Base-by-base conservation (phyloP, 2,888 invertebrate genomes). In the Epirrhoe tristata region DNA sequence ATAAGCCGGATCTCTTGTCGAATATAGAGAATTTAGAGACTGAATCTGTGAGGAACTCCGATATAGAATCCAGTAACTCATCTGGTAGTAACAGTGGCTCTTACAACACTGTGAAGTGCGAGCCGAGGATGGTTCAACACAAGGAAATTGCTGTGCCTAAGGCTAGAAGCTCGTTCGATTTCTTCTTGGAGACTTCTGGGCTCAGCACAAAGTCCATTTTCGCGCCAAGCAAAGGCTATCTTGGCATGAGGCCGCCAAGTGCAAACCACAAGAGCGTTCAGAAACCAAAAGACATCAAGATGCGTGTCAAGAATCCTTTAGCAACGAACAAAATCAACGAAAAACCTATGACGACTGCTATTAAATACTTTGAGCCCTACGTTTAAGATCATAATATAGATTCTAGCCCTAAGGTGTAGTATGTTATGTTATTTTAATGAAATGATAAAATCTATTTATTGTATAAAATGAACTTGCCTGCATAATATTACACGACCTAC, bases 191-290 rank as follows among this genome's bases (percentile, higher is more conserved):
- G 85, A 95, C 96, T 17, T 97, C 97, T 60, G 97, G 97, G 62
- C 94, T 97, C 69, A 97, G 96, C 87, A 96, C 96, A 72, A 97
- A 97, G 88, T 96, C 96, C 53, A 96, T 97, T 78, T 93, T 96
- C 76, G 95, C 96, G 8, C 88, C 91, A 36, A 88, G 74, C 73
- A 91, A 87, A 74, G 82, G 82, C 72, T 89, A 87, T 69, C 72
- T 90, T 16, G 88, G 88, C 52, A 73, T 90, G 75, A 85, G 96
- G 74, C 93, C 96, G 63, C 94, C 96, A 58, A 96, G 95, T 82
- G 92, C 89, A 73, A 97, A 96, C 83, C 97, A 97, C 81, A 96
- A 96, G 80, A 96, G 94, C 78, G 96, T 97, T 82, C 85, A 96
- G 66, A 97, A 97, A 80, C 96, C 96, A 66, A 96, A 95, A 85